phyloP scores from a whole-genome alignment of 1,140 invertebrate species.

The Microplitis mediator region DNA sequence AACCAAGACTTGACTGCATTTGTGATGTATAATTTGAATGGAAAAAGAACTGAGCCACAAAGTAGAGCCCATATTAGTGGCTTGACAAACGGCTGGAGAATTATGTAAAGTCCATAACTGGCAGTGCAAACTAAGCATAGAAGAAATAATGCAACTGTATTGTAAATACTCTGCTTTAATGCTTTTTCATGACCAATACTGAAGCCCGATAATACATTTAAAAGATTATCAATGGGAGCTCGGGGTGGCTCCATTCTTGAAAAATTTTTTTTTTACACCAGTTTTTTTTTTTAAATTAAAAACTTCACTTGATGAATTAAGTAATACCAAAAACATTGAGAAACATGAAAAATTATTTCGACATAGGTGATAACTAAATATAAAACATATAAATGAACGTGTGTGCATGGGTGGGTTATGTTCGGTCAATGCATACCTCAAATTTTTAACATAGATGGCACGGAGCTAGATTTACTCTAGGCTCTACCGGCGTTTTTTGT shows the following conservation, averaged over 20 bases:
- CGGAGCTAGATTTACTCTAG: too few relatives aligned
- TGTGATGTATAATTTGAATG: constrained; percentile 81
- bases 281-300: too few relatives aligned
- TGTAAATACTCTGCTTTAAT: constrained; percentile 85
- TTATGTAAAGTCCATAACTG: constrained; percentile 80
- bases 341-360: too few relatives aligned
- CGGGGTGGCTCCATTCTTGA: constrained; percentile 41
- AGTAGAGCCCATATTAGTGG: constrained; percentile 93
- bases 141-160: constrained; percentile 78
- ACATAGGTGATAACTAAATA: too few relatives aligned
- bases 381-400: too few relatives aligned
- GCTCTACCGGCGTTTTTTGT: too few relatives aligned
- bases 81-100: constrained; percentile 88
- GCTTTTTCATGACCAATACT: constrained; percentile 72
- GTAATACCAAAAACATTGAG: too few relatives aligned
- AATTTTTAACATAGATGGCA: too few relatives aligned
- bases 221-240: constrained; percentile 57
- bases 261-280: too few relatives aligned
- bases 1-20: constrained; percentile 77
- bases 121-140: constrained; percentile 71
- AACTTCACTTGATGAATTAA: too few relatives aligned
- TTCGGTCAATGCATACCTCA: too few relatives aligned
- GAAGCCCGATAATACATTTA: constrained; percentile 53
- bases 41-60: constrained; percentile 88
- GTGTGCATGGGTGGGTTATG: too few relatives aligned